phyloP scores from a whole-genome alignment of 2,797 vertebrate genomes.

The Sparus aurata region DNA sequence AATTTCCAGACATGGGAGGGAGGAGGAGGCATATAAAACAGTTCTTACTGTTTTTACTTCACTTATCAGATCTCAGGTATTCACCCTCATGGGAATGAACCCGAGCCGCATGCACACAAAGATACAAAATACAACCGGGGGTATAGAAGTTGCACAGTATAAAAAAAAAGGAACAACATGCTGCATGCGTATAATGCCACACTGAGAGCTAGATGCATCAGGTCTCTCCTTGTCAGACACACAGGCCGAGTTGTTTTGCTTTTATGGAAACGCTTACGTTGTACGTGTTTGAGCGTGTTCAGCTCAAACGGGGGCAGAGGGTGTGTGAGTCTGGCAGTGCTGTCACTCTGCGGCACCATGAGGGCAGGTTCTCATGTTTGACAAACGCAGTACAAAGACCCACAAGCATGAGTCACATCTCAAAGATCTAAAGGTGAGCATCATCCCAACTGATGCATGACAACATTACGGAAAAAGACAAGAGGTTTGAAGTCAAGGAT shows the following conservation, averaged over 20 bases:
- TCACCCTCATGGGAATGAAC: constrained; percentile 42
- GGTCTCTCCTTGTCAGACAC: constrained; percentile 45
- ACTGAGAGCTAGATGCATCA: constrained; percentile 40
- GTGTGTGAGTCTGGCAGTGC: constrained; percentile 53
- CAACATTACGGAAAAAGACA: not conserved
- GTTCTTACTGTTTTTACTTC: constrained; percentile 48
- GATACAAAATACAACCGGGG: constrained; percentile 2
- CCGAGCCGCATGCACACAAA: constrained; percentile 33
- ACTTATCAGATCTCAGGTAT: constrained; percentile 69
- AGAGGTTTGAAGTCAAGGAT: not conserved
- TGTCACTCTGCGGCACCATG: constrained; percentile 66
- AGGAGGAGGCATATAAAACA: constrained; percentile 57
- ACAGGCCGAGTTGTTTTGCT: constrained; percentile 50
- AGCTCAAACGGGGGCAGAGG: constrained; percentile 34
- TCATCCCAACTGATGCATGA: not conserved
- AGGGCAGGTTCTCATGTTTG: constrained; percentile 49
- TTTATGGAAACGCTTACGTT: constrained; percentile 46
- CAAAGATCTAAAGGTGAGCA: constrained; percentile 27
- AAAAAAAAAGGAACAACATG: constrained; percentile 18
- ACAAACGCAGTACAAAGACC: constrained; percentile 37
- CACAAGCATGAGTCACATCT: constrained; percentile 49
- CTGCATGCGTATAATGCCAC: constrained; percentile 7
- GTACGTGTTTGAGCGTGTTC: constrained; percentile 63
- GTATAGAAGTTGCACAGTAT: not conserved
- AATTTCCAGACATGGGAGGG: constrained; percentile 67